phyloP scores from a whole-genome alignment of 2,113 vertebrate species.

The Amblyornis subalaris region DNA sequence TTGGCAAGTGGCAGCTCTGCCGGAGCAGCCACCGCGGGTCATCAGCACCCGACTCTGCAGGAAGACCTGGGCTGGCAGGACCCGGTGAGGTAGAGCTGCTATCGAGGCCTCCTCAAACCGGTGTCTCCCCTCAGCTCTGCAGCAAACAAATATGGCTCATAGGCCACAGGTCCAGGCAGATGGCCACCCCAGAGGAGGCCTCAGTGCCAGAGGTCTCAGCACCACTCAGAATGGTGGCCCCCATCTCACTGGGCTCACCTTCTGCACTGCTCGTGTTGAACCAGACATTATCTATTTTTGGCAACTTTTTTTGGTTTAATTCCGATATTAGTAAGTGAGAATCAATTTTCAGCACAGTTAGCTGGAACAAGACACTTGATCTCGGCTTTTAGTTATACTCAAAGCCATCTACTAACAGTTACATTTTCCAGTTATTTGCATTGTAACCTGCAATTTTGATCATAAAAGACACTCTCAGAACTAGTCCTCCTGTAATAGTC shows the following conservation, averaged over 20 bases:
- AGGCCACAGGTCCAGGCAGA: background rate
- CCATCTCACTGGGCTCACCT: background rate
- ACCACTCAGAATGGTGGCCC: background rate
- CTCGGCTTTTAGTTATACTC: background rate
- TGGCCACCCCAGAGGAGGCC: background rate
- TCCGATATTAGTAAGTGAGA: background rate
- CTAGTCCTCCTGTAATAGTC: background rate
- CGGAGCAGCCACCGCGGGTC: accelerated
- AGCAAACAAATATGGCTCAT: accelerated
- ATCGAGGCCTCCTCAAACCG: background rate
- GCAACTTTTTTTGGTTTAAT: background rate
- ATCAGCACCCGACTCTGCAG: background rate
- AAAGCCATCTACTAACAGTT: background rate
- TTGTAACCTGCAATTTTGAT: background rate
- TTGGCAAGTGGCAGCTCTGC: accelerated
- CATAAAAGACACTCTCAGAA: background rate
- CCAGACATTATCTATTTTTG: background rate
- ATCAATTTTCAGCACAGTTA: background rate
- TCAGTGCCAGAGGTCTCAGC: background rate
- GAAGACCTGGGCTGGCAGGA: background rate
- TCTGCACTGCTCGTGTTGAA: background rate
- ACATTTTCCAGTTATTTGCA: background rate
- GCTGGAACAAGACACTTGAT: background rate
- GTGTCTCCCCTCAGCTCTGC: background rate
- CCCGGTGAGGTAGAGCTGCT: accelerated